These are phyloP conservation scores for Cepphus grylle DNA, from an alignment of 2,113 vertebrate species.

Conservation along the genomic window DNA sequence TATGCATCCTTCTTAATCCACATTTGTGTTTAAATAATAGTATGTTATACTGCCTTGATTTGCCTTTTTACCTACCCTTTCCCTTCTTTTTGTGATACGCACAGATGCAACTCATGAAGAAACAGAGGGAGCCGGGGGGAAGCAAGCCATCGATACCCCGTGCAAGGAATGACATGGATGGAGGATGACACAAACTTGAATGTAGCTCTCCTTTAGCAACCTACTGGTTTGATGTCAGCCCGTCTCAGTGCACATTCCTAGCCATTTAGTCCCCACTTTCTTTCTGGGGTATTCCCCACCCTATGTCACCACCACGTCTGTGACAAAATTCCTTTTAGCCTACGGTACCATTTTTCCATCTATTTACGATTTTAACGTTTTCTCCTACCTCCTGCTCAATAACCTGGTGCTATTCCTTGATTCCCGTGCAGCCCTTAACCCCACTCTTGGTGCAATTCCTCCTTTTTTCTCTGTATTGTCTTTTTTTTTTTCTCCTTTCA, in stretches of 20 bases:
- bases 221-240: neutral
- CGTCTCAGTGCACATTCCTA: neutral
- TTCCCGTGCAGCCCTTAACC: neutral
- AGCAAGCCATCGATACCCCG: neutral
- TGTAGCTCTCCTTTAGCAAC: neutral
- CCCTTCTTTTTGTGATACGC: neutral
- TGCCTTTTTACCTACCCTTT: neutral
- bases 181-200: neutral
- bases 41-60: neutral
- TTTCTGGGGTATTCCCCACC: neutral
- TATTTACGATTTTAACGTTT: neutral
- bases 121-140: neutral
- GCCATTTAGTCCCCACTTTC: neutral
- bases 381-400: neutral
- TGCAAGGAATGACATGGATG: neutral
- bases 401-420: neutral
- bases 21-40: neutral
- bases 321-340: neutral
- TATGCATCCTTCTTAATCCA: neutral
- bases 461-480: neutral
- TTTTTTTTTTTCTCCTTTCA: neutral
- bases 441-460: neutral
- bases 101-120: neutral
- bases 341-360: neutral
- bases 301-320: neutral